phyloP scores from a whole-genome alignment of 2,113 vertebrate genomes.

The Pelobates fuscus region DNA sequence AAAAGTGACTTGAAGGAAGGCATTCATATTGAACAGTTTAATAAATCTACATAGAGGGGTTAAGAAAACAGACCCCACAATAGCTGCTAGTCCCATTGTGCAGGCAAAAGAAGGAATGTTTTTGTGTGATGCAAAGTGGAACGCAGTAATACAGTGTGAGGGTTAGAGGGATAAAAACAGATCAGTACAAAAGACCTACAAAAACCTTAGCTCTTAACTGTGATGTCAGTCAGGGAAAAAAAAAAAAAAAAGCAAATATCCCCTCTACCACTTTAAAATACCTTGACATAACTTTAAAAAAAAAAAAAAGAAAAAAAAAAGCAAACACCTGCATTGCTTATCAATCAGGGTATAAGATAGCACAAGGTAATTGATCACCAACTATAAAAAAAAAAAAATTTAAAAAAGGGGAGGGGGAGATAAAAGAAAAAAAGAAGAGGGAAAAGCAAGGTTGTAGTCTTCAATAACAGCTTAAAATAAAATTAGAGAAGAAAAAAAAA shows the following conservation, averaged over 20 bases:
- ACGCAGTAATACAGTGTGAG: constrained; percentile 43
- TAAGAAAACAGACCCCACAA: constrained; percentile 49
- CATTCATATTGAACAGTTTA: constrained; percentile 6
- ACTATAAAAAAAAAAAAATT: constrained; percentile 7
- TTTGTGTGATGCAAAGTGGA: constrained; percentile 45
- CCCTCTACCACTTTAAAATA: constrained; percentile 39
- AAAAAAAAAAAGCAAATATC: constrained; percentile 19
- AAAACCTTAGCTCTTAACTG: neutral
- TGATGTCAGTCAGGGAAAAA: constrained; percentile 18
- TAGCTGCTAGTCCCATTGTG: constrained; percentile 47
- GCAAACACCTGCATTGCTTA: constrained; percentile 44
- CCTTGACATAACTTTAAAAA: constrained; percentile 45
- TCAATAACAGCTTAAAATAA: constrained; percentile 16
- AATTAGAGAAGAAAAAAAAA: neutral
- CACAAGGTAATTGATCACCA: constrained; percentile 38
- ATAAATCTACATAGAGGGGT: constrained; percentile 37
- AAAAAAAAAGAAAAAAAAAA: too few relatives aligned
- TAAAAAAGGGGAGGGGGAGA: too few relatives aligned
- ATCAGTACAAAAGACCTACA: constrained; percentile 25
- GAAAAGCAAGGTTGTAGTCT: constrained; percentile 3
- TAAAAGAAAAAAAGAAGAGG: too few relatives aligned
- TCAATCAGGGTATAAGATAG: constrained; percentile 40
- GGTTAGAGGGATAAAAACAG: constrained; percentile 39
- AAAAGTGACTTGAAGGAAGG: too few relatives aligned
- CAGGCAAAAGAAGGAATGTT: constrained; percentile 42